Base-by-base conservation (phyloP, 2,797 vertebrate genomes). In the Peromyscus melanophrys region DNA sequence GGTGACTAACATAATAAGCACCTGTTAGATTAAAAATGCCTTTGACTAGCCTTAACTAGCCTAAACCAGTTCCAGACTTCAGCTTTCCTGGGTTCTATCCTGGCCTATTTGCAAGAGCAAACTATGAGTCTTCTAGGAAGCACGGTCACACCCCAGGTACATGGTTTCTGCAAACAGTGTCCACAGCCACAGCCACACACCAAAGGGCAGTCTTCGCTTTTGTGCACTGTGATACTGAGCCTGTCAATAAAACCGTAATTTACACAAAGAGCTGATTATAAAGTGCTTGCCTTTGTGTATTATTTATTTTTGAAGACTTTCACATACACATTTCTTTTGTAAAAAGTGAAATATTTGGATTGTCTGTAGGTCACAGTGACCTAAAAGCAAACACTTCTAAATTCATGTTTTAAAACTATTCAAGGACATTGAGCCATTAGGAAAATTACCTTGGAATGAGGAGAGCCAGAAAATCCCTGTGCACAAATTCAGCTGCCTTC, bases 101-200 rank as follows among this genome's bases (percentile, higher is more conserved):
- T 3, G 77, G 46, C 75, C 61, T 86, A 9, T 96, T 59, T n/a
- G 82, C 85, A 96, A 95, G 95, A 94, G 94, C 82, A 92, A 96
- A 96, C 57, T 86, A 3, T 77, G 16, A 86, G 76, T 73, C 16
- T 43, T 90, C 43, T 46, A 25, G 57, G 77, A 78, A 84, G 87
- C 78, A 69, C 13, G 49, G 96, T 43, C 96, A 95, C 96, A 85
- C 96, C 95, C 90, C 19, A 11, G 46, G 77, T 88, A 90, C 93
- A 19, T 59, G 94, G 97, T 88, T 92, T 96, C 96, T 90, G 88
- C 92, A 96, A 97, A 97, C 95, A 97, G 67, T n/a, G 90, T 29
- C 40, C 85, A 61, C 92, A 94, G 93, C 96, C 89, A 89, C 85
- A 67, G 95, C 96, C 89, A 89, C 85, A 67, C 37, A 82, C 73